Percentiles rank a stretch among this genome's conserved stretches.
Evolutionary conservation across 2,113 vertebrate genomes (phyloP).

Genomic region (Chaetops frenatus): DNA sequence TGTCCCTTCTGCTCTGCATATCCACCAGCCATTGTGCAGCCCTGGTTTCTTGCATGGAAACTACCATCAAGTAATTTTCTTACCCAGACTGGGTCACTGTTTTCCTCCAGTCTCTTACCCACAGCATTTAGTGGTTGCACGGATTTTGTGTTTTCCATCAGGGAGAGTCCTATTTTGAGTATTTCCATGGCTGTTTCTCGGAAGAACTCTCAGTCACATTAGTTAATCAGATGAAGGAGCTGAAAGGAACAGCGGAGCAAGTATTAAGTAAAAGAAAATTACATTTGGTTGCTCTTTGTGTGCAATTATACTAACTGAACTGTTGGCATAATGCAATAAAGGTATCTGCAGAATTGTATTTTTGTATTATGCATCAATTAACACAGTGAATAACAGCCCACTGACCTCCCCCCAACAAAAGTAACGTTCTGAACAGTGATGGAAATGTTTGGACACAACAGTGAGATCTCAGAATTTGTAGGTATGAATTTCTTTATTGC

Average conservation of each 20-base stretch:
- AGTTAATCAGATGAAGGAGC: conserved; percentile 74
- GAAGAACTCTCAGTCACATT: conserved; percentile 66
- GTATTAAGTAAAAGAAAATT: conserved; percentile 72
- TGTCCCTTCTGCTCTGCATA: background rate
- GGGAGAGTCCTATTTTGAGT: background rate
- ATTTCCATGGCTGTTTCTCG: conserved; percentile 38
- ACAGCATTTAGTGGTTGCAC: background rate
- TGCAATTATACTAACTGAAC: conserved; percentile 74
- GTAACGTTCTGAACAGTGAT: background rate
- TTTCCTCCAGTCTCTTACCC: background rate
- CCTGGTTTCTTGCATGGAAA: background rate
- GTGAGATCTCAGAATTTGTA: background rate
- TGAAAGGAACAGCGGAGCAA: conserved; percentile 60
- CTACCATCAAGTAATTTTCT: background rate
- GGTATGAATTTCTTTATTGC: background rate
- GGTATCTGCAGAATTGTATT: conserved; percentile 42
- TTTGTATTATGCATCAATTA: conserved; percentile 46
- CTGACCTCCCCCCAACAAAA: background rate
- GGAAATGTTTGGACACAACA: background rate
- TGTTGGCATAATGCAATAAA: conserved; percentile 65
- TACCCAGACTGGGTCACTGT: background rate
- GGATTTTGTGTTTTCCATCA: background rate
- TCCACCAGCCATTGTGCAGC: background rate
- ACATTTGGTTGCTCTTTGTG: conserved; percentile 71
- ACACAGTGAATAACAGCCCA: background rate